A percentile compares a stretch with the other conserved stretches of the same genome.
phyloP scores from a whole-genome alignment of 2,113 vertebrate species.

The Crotalus helleri region DNA sequence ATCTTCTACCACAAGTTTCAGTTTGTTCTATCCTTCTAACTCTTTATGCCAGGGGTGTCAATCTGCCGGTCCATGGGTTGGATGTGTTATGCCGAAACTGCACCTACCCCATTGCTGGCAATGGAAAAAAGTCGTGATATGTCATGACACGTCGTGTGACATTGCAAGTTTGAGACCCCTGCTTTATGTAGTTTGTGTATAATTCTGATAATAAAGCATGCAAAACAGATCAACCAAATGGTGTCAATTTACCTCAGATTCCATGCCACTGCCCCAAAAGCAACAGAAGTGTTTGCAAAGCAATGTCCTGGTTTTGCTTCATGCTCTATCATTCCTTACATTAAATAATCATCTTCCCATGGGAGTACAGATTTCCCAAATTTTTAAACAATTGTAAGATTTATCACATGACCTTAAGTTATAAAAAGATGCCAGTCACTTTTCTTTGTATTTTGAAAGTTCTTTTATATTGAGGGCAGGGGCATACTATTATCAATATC shows the following conservation, averaged over 20 bases:
- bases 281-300: neutral
- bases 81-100: no score
- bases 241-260: neutral
- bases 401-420: neutral
- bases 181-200: neutral
- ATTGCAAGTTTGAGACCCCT: no score
- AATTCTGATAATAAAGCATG: neutral
- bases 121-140: no score
- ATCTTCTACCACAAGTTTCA: neutral
- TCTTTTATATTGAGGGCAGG: neutral
- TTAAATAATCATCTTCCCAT: neutral
- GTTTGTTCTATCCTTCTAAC: neutral
- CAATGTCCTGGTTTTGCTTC: neutral
- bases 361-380: neutral
- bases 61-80: no score
- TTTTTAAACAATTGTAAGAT: neutral
- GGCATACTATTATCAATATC: neutral
- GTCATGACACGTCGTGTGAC: no score
- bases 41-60: no score
- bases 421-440: neutral
- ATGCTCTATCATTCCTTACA: neutral
- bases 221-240: neutral
- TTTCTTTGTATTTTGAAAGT: neutral
- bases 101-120: no score
- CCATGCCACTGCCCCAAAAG: neutral